These are phyloP conservation scores for Illadopsis cleaveri DNA, from an alignment of 2,113 vertebrate species.

Conservation along the genomic window DNA sequence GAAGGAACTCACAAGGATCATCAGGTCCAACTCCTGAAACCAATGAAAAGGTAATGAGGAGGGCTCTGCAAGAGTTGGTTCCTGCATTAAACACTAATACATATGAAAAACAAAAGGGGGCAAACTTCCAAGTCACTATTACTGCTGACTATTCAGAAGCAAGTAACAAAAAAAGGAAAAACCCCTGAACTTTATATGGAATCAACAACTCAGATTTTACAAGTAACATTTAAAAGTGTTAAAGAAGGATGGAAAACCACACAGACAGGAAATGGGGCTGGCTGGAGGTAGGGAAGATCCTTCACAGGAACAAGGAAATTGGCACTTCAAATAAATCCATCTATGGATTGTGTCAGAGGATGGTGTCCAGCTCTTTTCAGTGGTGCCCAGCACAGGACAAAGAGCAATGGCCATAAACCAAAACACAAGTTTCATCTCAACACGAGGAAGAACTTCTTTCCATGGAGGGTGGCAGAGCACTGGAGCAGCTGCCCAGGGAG, in stretches of 20 bases:
- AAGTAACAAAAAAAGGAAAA: neutral
- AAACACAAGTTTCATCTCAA: neutral
- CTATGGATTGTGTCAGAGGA: neutral
- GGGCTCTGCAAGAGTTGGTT: constrained; percentile 17
- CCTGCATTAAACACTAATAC: neutral
- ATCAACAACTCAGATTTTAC: neutral
- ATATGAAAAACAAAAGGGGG: neutral
- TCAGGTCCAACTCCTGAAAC: neutral
- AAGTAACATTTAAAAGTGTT: neutral
- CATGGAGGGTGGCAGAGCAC: neutral
- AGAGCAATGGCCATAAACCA: neutral
- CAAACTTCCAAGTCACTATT: neutral
- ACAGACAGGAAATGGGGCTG: neutral
- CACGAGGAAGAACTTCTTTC: neutral
- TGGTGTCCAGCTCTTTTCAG: neutral
- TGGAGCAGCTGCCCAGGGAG: neutral
- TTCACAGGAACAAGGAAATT: fast-evolving
- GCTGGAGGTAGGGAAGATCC: fast-evolving
- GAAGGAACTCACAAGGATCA: neutral
- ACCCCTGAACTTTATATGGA: fast-evolving
- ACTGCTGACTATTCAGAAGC: neutral
- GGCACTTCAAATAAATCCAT: neutral
- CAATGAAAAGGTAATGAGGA: neutral
- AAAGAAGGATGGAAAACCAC: neutral
- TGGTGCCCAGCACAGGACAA: neutral